Evolutionary conservation across 2,797 vertebrate species (phyloP), one percentile per base, ranked within the genome.

Genomic region (Taeniopygia guttata): DNA sequence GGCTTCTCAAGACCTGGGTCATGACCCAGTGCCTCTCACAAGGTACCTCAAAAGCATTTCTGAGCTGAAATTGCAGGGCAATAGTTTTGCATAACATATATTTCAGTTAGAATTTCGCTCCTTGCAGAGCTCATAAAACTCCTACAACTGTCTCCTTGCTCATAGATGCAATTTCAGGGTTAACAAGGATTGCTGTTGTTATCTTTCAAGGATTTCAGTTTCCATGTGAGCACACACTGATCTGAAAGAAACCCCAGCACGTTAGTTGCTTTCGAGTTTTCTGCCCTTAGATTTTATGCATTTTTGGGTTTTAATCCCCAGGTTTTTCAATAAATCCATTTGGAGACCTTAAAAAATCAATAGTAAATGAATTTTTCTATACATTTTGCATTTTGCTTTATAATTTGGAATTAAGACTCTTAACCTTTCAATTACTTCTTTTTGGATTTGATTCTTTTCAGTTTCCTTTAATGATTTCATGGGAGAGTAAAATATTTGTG

Each of bases 1-100:
- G 94, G 90, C 96, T 97, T 97, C 97, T 97, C 96, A 96, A 97
- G 97, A 92, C 96, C 90, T 38, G 86, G 97, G 95, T 97, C 96
- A 3, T 92, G 96, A 97, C 97, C 97, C 89, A 87, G 62, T 16
- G 89, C 91, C 90, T 77, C 43, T 96, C 96, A 94, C 92, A 93
- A 96, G 96, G 92, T 85, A 66, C 95, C 97, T 96, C 95, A 94
- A 90, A 95, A 96, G 81, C 95, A 70, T 93, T 95, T 93, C 92
- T 94, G 89, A 96, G 94, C 92, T 92, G 96, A 8, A 83, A 75
- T 67, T 54, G 88, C 32, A 11, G 10, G 38, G 90, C 92, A 70
- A 83, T 97, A 67, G 60, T 84, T 96, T 89, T 87, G 88, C 68
- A 68, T 51, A 76, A 92, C 27, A 79, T 32, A 11, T 40, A 70